phyloP scores from a whole-genome alignment of 2,888 invertebrate genomes.

The Lasioglossum zephyrum region DNA sequence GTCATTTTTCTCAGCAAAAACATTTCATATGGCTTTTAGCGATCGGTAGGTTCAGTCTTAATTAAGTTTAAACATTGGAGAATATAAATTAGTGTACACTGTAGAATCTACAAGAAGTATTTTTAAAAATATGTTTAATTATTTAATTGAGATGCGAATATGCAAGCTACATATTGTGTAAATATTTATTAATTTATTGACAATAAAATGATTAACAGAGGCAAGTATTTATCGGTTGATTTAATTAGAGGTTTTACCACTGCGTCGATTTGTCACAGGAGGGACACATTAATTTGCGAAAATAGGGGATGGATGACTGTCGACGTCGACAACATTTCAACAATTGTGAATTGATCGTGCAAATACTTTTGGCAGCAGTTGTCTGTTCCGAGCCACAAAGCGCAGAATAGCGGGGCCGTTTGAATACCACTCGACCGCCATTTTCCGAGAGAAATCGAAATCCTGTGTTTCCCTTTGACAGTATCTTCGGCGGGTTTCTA shows the following conservation, averaged over 20 bases:
- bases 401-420: not conserved
- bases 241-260: not conserved
- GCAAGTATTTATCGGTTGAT: not conserved
- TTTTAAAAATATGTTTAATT: too few relatives aligned
- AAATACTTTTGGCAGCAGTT: not conserved
- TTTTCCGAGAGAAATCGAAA: slow-evolving; percentile 9
- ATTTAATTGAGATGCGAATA: too few relatives aligned
- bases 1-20: too few relatives aligned
- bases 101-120: not conserved
- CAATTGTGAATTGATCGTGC: not conserved
- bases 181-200: not conserved
- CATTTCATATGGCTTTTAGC: too few relatives aligned
- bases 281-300: not conserved
- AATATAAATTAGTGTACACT: not conserved
- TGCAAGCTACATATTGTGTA: too few relatives aligned
- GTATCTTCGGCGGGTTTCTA: slow-evolving; percentile 23
- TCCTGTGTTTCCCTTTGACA: slow-evolving; percentile 10
- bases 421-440: slow-evolving; percentile 23
- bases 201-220: not conserved
- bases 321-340: not conserved
- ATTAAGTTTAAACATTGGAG: not conserved
- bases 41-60: too few relatives aligned
- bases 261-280: not conserved
- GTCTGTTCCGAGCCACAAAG: not conserved
- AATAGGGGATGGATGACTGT: not conserved